These are phyloP conservation scores for Bellardia pandia DNA, from an alignment of 2,888 invertebrate species.

Conservation along the genomic window DNA sequence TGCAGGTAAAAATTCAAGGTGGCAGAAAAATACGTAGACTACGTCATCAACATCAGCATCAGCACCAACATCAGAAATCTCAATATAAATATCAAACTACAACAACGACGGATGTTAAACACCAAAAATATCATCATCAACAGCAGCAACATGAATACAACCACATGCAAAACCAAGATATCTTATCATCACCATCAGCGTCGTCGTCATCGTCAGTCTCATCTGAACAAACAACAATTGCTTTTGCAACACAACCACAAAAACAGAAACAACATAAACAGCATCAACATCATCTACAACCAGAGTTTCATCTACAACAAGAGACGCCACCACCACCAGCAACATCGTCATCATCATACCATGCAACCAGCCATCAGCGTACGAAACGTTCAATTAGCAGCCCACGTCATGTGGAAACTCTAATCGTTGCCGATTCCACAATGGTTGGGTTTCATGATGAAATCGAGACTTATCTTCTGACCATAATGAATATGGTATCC, in stretches of 20 bases:
- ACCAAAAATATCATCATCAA: conserved; percentile 56
- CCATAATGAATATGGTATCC: conserved; percentile 97
- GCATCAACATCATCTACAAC: conserved; percentile 41
- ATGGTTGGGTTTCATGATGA: conserved; percentile 95
- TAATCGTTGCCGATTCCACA: conserved; percentile 93
- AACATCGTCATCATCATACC: conserved; percentile 32
- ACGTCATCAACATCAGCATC: conserved; percentile 81
- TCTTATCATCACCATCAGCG: conserved; percentile 58
- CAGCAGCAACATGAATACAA: conserved; percentile 68
- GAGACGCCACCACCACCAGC: conserved; percentile 53
- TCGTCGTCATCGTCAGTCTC: conserved; percentile 17
- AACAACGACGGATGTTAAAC: conserved; percentile 68
- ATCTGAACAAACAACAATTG: conserved; percentile 57
- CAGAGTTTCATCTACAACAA: conserved; percentile 47
- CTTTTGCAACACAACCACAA: conserved; percentile 56
- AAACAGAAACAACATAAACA: conserved; percentile 56
- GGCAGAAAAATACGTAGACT: conserved; percentile 82
- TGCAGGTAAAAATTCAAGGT: conserved; percentile 83
- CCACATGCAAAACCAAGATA: conserved; percentile 70
- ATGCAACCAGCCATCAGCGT: conserved; percentile 76
- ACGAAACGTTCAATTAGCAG: conserved; percentile 89
- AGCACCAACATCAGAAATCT: conserved; percentile 61
- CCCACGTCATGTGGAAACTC: conserved; percentile 92
- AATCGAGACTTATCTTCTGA: conserved; percentile 93
- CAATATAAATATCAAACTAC: conserved; percentile 76